Evolutionary conservation across 2,113 vertebrate genomes (phyloP), one percentile per base, ranked within the genome.

Genomic region (Sinocyclocheilus anophthalmus): DNA sequence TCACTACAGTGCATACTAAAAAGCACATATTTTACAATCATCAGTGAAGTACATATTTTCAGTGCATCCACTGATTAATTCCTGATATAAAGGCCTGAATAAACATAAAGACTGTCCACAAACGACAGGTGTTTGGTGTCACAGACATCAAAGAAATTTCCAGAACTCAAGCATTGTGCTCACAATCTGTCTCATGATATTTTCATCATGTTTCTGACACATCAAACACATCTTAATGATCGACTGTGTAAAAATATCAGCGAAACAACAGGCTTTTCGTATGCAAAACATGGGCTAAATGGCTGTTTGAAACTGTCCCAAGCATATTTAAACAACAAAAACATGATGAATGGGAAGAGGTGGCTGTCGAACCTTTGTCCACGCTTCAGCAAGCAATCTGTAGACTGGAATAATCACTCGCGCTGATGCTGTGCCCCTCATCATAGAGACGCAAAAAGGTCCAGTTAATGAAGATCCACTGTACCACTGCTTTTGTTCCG

Each of bases 401-500:
- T 42, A 86, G 76, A 81, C 33, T 26, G 70, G 78, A 88, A 80
- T 89, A 79, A 76, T 84, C 78, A 84, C 73, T 70, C 53, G 65
- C 16, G 76, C 70, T 73, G 85, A 48, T 87, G 45, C 45, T 82
- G 9, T 77, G 80, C 82, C 83, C 30, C 73, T 50, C 84, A 87
- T 86, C 86, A 78, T 84, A 84, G 86, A 50, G 73, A 86, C 37
- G 45, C 69, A 86, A 77, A 81, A 59, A 79, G 61, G 48, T 80
- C 77, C 59, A 59, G 90, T 55, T 86, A 89, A 91, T 90, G 87
- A 90, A 85, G 85, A 85, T 85, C 45, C 76, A 39, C 48, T 30
- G 72, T 30, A 85, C 83, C 83, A 70, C 22, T 84, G 61, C 63
- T 80, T 84, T 87, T 89, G 82, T 88, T 59, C 86, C 61, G 30